Evolutionary conservation across 2,113 vertebrate genomes (phyloP), one percentile per base, ranked within the genome.

Genomic region (Chelonoidis abingdonii): DNA sequence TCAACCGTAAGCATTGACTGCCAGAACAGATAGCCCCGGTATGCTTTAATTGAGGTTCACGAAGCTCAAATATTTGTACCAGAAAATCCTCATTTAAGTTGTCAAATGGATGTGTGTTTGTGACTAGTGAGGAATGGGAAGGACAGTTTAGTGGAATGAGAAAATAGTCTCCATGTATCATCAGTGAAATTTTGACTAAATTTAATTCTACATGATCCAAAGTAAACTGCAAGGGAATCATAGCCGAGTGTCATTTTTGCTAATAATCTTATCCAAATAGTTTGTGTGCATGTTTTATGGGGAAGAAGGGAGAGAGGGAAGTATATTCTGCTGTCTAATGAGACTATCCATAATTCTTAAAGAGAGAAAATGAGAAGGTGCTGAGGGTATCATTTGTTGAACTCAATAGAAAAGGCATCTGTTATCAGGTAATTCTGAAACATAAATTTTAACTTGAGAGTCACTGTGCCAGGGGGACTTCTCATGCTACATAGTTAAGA

Each of bases 401-500:
- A 29, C 38, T 76, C 50, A 41, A 83, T 79, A 21, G 80, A 83
- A 24, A 90, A 80, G 4, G 13, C 83, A 5, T 62, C 56, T 93
- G 94, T 75, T 87, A 22, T 53, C 1, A 50, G 44, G 89, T 81
- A 62, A 86, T 89, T 44, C 44, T 41, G 86, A 90, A 93, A 1
- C 35, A 69, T 86, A 88, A 89, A 86, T 88, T 92, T 75, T 69
- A 94, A 83, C 12, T 81, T 41, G 65, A 54, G 49, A 52, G 54
- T 83, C 59, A 82, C 95, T 94, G 56, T 52, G 89, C 16, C 27
- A 78, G 62, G 5, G 41, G 8, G 8, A 94, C 92, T 96, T 95
- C 76, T 16, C 17, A 47, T 83, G 76, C 69, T 76, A 14, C 59
- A 91, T 3, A 90, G 56, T 95, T 41, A 94, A 54, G 83, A 88